Evolutionary conservation across 2,797 vertebrate species (phyloP), one percentile per base, ranked within the genome.

Genomic region (Sebastes hopkinsi): DNA sequence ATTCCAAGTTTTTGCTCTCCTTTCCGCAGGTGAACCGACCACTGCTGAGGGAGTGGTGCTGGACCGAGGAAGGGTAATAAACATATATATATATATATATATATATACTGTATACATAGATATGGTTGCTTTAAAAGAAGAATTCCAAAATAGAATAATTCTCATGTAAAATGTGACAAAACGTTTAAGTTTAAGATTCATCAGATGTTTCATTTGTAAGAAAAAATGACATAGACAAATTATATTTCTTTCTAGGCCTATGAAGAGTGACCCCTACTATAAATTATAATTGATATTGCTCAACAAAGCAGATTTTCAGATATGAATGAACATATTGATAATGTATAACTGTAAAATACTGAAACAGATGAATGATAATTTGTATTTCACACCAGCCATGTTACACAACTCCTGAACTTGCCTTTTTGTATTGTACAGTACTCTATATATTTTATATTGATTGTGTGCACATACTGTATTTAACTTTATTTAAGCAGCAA

Each of bases 21-120:
- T 36, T 3, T 73, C 59, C 11, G 3, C 84, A 96, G 96, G 96
- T 25, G 67, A 91, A 2, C 84, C 94, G 0, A 91, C 87, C 6
- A 95, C 90, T 3, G 88, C 91, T 9, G 93, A 95, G 27, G 95
- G 95, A 25, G 88, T 92, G 30, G 0, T 74, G 1, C 69, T 94
- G 85, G 94, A 94, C 25, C 81, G 88, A 71, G 92, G 93, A 87
- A 87, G 77, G 93, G 96, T 96, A 36, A 34, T 62, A 62, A 42
- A 42, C 38, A 38, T 38, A 7, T 38, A 8, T 23, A 38, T 32
- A 20, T 38, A 7, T 38, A 8, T 23, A 38, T 32, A 20, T 62
- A 29, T 36, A 8, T 23, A 38, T 32, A 20, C 10, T n/a, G 20
- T 6, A 56, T 13, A 56, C 6, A 56, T 20, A 62, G 3, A 64